These are phyloP conservation scores for Trogon melanurus DNA, from an alignment of 2,113 vertebrate genomes.

Conservation along the genomic window DNA sequence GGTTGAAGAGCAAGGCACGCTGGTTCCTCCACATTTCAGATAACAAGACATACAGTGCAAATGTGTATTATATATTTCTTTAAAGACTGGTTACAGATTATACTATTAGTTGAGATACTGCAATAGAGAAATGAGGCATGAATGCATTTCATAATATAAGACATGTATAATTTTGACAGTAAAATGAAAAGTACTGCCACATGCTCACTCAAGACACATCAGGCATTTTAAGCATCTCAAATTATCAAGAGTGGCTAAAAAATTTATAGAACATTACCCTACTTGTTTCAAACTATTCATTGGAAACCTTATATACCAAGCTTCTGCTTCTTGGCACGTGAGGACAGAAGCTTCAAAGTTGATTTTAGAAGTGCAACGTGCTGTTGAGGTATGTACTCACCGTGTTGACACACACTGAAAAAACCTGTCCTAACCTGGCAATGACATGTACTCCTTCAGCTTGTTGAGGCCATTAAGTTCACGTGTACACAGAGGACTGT, in stretches of 20 bases:
- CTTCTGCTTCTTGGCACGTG: background rate
- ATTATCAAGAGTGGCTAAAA: background rate
- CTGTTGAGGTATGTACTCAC: background rate
- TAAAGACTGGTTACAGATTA: constrained; percentile 13
- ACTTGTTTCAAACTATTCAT: background rate
- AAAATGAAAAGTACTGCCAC: background rate
- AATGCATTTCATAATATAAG: constrained; percentile 4
- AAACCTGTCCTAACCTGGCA: constrained; percentile 5
- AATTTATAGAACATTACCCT: background rate
- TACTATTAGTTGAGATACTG: background rate
- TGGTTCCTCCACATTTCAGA: background rate
- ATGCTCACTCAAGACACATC: background rate
- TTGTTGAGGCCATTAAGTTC: background rate
- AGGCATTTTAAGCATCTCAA: background rate
- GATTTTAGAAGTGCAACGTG: background rate
- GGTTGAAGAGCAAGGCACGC: background rate
- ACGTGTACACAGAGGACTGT: background rate
- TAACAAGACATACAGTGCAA: background rate
- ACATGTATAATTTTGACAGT: background rate
- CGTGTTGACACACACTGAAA: background rate
- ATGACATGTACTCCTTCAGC: background rate
- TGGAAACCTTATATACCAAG: background rate
- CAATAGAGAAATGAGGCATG: constrained; percentile 34
- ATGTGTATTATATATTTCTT: background rate
- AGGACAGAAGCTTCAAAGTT: background rate